Conservation (phyloP, 2,113 vertebrate species). For the Ellobius talpinus region DNA sequence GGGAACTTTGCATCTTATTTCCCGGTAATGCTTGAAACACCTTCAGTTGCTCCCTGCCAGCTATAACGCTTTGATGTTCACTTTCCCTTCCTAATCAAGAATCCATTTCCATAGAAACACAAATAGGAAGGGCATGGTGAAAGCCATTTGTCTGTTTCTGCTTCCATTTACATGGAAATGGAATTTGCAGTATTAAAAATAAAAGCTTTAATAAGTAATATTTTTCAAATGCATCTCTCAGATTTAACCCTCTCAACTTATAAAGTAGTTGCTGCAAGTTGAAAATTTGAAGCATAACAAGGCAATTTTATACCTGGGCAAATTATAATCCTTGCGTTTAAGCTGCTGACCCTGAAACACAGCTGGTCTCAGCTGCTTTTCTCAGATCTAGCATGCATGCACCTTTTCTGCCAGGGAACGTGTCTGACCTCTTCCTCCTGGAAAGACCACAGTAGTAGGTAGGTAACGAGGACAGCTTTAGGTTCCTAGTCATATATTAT, state of each 20-base stretch:
- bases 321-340: conserved; percentile 34
- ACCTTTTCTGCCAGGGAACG: not conserved
- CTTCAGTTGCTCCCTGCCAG: not conserved
- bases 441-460: not conserved
- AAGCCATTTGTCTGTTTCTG: conserved; percentile 70
- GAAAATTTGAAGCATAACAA: conserved; percentile 59
- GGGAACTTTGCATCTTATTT: not conserved
- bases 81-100: conserved; percentile 70
- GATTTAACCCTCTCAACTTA: conserved; percentile 65
- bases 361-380: not conserved
- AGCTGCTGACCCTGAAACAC: conserved; percentile 28
- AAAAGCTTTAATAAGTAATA: conserved; percentile 67
- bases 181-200: conserved; percentile 68
- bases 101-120: conserved; percentile 79
- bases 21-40: not conserved
- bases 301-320: conserved; percentile 62
- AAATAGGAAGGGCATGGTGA: conserved; percentile 67
- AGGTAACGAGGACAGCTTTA: not conserved
- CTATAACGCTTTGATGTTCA: conserved; percentile 41
- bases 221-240: conserved; percentile 75
- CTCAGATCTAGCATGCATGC: not conserved
- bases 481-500: not conserved
- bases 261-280: conserved; percentile 39
- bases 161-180: conserved; percentile 77
- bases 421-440: not conserved